A percentile compares a stretch with the other conserved stretches of the same genome.
These are phyloP conservation scores for Procambarus clarkii DNA, from an alignment of 1,140 invertebrate species.

Conservation along the genomic window DNA sequence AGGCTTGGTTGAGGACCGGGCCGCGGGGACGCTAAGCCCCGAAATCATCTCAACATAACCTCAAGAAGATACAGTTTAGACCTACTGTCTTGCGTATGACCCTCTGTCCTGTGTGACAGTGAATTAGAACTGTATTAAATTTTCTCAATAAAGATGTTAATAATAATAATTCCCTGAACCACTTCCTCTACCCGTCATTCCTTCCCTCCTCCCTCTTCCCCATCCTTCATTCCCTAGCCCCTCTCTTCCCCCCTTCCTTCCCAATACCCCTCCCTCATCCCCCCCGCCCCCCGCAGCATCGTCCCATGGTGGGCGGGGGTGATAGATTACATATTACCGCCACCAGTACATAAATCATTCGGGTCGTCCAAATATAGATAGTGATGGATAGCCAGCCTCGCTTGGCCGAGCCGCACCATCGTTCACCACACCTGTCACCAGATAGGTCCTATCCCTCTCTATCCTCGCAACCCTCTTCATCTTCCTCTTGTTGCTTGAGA, in stretches of 20 bases:
- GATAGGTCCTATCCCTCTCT: neutral
- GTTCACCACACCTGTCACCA: neutral
- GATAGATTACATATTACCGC: slow-evolving; percentile 34
- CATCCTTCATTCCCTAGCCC: neutral
- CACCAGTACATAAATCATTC: slow-evolving; percentile 22
- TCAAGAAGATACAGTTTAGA: too few relatives aligned
- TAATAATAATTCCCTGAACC: too few relatives aligned
- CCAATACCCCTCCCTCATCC: too few relatives aligned
- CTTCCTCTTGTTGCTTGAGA: neutral
- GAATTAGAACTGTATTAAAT: too few relatives aligned
- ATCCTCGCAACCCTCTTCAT: neutral
- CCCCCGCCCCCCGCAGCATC: neutral
- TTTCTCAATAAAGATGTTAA: too few relatives aligned
- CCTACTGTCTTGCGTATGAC: too few relatives aligned
- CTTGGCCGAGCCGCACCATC: neutral
- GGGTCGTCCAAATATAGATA: slow-evolving; percentile 19
- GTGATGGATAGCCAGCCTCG: slow-evolving; percentile 5
- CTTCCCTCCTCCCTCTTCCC: neutral
- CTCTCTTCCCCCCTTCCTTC: neutral
- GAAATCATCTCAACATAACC: too few relatives aligned
- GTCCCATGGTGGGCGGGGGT: slow-evolving; percentile 1
- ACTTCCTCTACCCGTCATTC: neutral
- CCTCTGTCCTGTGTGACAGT: too few relatives aligned
- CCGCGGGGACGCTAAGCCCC: too few relatives aligned
- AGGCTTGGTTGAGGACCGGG: too few relatives aligned